Percentiles rank a stretch among this genome's conserved stretches.
Evolutionary conservation across 2,888 invertebrate genomes (phyloP).

Genomic region (Sphecodes monilicornis): DNA sequence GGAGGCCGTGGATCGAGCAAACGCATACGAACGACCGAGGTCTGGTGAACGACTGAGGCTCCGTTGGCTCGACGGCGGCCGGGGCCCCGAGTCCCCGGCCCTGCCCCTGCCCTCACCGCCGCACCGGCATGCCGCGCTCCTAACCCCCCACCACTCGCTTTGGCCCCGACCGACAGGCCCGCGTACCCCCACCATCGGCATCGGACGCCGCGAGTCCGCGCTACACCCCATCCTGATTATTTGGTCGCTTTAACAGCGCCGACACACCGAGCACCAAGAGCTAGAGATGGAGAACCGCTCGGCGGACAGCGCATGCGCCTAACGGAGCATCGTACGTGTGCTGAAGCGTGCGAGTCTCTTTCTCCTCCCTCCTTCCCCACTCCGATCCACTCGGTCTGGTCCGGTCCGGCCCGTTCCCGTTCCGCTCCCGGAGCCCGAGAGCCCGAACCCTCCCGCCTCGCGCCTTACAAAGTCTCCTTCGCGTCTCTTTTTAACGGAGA

Average conservation of each 20-base stretch:
- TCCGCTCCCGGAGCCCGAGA: conserved; percentile 2
- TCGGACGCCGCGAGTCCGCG: not conserved
- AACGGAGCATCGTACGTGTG: conserved; percentile 71
- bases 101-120: conserved; percentile 11
- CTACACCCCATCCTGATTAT: conserved; percentile 64
- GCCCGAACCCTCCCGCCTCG: not conserved
- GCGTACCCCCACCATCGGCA: conserved; percentile 22
- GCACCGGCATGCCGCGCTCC: not conserved
- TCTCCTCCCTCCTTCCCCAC: conserved; percentile 1
- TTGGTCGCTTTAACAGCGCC: conserved; percentile 57
- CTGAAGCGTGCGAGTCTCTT: conserved; percentile 43
- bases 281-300: conserved; percentile 63
- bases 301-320: conserved; percentile 70
- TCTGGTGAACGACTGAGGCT: conserved; percentile 81
- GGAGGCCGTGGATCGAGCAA: conserved; percentile 46
- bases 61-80: conserved; percentile 70
- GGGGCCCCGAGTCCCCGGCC: conserved; percentile 58
- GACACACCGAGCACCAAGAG: not conserved
- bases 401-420: conserved; percentile 4
- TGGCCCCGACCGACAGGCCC: conserved; percentile 48
- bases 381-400: not conserved
- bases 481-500: conserved; percentile 49
- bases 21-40: conserved; percentile 66
- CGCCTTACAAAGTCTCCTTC: not conserved
- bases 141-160: not conserved